Evolutionary conservation across 2,797 vertebrate genomes (phyloP), one percentile per base, ranked within the genome.

Genomic region (Epinephelus awoara): DNA sequence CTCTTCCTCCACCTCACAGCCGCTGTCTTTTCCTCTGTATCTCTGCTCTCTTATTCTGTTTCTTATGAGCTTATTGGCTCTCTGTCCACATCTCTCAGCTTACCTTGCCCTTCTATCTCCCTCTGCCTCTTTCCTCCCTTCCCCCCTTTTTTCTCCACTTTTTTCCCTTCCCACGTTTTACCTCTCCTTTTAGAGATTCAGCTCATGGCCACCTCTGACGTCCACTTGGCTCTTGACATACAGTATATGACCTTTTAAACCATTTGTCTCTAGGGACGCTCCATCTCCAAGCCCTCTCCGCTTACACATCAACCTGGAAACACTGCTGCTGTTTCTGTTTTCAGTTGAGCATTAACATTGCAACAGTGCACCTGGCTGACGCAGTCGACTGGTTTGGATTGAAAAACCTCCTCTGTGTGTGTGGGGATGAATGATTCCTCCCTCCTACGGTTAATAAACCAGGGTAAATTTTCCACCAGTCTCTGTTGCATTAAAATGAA

Each of bases 191-290:
- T 69, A 81, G 19, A 75, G 34, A 88, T 93, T 88, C 78, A 65
- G 67, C 75, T 83, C 79, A 77, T 70, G 56, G 52, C 55, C 4
- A 70, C 40, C 77, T 85, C 83, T 21, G 51, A 75, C 69, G 68
- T 73, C 40, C 17, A 44, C 62, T 67, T 52, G 66, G 47, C 75
- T 85, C 72, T 67, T 78, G 80, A 87, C 72, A 68, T 66, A 56
- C 62, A 73, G 38, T 49, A 47, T 63, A 25, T 86, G 86, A 91
- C 87, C 87, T 92, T 92, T 92, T 90, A 86, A 85, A 82, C 77
- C 79, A 2, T 57, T 82, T 29, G 66, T 86, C 88, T 84, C 81
- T 25, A 19, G 64, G 84, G 85, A 70, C 25, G 29, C 77, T 69
- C 61, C 73, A 23, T 62, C 79, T 63, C 50, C 25, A 23, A 55